Evolutionary conservation across 2,888 invertebrate species (phyloP).

Genomic region (Hesperia comma): DNA sequence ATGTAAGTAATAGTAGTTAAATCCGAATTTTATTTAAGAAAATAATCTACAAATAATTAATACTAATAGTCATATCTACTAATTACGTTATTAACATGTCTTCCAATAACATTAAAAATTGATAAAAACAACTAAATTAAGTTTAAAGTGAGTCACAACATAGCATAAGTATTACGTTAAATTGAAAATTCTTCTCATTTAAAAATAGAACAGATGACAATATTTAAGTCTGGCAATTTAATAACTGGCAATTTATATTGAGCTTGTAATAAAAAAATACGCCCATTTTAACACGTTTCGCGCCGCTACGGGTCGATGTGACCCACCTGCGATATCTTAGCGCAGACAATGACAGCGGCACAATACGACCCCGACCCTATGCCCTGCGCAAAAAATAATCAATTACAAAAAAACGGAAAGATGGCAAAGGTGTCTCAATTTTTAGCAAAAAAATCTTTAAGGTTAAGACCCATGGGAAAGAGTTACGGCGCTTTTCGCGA

Average conservation of each 20-base stretch:
- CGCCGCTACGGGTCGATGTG: conserved; percentile 50
- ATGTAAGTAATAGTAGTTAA: too few relatives aligned
- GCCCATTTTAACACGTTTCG: conserved; percentile 28
- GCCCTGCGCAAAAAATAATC: conserved; percentile 65
- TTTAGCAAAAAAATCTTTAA: conserved; percentile 73
- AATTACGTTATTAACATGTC: too few relatives aligned
- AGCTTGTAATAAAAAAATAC: conserved; percentile 20
- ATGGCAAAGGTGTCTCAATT: conserved; percentile 83
- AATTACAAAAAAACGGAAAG: conserved; percentile 74
- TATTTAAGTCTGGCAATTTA: not conserved
- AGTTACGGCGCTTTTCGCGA: conserved; percentile 73
- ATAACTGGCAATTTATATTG: conserved; percentile 6
- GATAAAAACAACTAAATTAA: too few relatives aligned
- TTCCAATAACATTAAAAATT: too few relatives aligned
- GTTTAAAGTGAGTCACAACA: too few relatives aligned
- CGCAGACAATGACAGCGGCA: conserved; percentile 59
- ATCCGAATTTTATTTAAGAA: too few relatives aligned
- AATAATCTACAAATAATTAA: too few relatives aligned
- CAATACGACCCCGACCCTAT: conserved; percentile 71
- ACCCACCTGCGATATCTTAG: conserved; percentile 78
- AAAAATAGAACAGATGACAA: not conserved
- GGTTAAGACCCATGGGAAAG: conserved; percentile 84
- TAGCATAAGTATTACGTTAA: too few relatives aligned
- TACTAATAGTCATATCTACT: too few relatives aligned
- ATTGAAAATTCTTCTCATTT: too few relatives aligned